Evolutionary conservation across 2,113 vertebrate genomes (phyloP), one percentile per base, ranked within the genome.

Genomic region (Poicephalus gulielmi): DNA sequence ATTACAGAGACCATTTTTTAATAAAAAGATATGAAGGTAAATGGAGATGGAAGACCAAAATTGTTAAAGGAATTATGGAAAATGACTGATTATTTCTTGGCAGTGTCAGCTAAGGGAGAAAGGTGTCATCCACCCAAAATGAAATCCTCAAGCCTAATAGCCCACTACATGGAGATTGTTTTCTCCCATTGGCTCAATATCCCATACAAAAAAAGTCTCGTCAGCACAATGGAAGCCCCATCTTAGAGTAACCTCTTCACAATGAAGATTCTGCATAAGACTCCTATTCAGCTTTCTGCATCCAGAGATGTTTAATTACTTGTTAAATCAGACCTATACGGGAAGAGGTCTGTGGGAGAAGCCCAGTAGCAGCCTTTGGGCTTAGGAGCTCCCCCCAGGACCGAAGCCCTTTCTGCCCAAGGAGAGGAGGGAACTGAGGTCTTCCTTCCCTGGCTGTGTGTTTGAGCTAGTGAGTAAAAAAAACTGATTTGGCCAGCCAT

Each of bases 21-120:
- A 94, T 94, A 89, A 96, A 94, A 96, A 92, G 74, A 91, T 86
- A 75, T 60, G 49, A 93, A 79, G 49, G 59, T 64, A 91, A 92
- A 88, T 80, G 83, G 78, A 92, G 59, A 69, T 66, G 68, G 89
- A 76, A 91, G 59, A 75, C 74, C 63, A 87, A 82, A 76, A 81
- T 77, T 86, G 60, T 79, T 92, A 92, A 89, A 96, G 67, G 83
- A 88, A 87, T 85, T 79, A 43, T 49, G 74, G 53, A 81, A 85
- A 76, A 10, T 43, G 70, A 27, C 27, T 66, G 86, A 91, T 84
- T 22, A n/a, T 76, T 88, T 78, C 67, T 82, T 83, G 81, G 74
- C 81, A 76, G 41, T 33, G 43, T 57, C 71, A 70, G 44, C 49
- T 59, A 39, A 66, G 37, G 77, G 60, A 90, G 49, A 75, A 85